Evolutionary conservation across 2,113 vertebrate genomes (phyloP), one percentile per base, ranked within the genome.

Genomic region (Chamaea fasciata): DNA sequence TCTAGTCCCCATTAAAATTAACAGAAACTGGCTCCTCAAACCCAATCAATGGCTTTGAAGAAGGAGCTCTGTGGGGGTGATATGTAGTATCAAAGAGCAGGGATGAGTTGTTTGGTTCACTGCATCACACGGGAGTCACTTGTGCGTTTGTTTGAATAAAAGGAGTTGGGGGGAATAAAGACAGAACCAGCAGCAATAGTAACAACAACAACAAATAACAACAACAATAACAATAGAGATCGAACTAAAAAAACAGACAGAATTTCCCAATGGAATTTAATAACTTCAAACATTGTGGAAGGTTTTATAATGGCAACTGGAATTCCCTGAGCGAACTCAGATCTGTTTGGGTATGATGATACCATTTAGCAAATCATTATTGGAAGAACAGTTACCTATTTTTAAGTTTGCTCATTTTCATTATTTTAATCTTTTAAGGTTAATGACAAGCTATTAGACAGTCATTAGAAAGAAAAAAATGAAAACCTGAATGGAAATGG

Each of bases 1-100:
- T 89, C 73, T 86, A 94, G 81, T 87, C 49, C 46, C 92, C 80
- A 94, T 92, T 92, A 95, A 95, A 96, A 95, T 90, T 49, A 95
- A 87, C 65, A 89, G 90, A 92, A 94, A 83, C 83, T 75, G 62
- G 41, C 74, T 97, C 69, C 73, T 84, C 88, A 76, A 37, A 68
- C 30, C 62, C 83, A 79, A 52, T 71, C 60, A 55, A 31, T 47
- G 73, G 76, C 90, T 96, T 97, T 95, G 93, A 97, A 96, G 92
- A 93, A 74, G 24, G 73, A 83, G 2, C 44, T 89, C 76, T 6
- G 3, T 62, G 73, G 90, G 77, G 65, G 65, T 42, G 68, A 83
- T 12, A 26, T 4, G 15, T 6, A 39, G 8, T 71, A 97, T 95
- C 93, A 94, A 93, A 96, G 93, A 65, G 26, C 9, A 75, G 31